phyloP scores from a whole-genome alignment of 2,888 invertebrate species.

The Zele albiditarsus region DNA sequence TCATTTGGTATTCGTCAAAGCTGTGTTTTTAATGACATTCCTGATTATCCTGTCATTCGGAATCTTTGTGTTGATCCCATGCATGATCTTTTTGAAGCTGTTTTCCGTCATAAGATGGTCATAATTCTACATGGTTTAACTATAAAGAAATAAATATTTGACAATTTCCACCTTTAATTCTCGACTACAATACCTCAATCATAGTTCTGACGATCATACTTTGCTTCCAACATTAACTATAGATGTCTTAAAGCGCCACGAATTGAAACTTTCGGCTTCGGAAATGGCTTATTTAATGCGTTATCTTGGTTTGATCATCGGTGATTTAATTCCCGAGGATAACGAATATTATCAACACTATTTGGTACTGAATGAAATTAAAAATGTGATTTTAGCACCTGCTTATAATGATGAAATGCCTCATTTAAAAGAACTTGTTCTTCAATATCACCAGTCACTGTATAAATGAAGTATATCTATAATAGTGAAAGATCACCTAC shows the following conservation, averaged over 20 bases:
- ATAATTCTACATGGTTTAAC: slow-evolving; percentile 46
- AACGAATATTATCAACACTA: slow-evolving; percentile 46
- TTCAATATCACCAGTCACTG: not conserved
- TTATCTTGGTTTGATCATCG: slow-evolving; percentile 48
- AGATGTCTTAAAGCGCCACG: slow-evolving; percentile 32
- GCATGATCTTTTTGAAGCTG: slow-evolving; percentile 50
- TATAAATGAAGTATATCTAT: not conserved
- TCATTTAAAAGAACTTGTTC: not conserved
- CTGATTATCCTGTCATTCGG: slow-evolving; percentile 45
- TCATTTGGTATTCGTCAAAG: slow-evolving; percentile 39
- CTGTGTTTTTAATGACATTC: slow-evolving; percentile 48
- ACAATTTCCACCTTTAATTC: slow-evolving; percentile 46
- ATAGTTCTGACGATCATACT: slow-evolving; percentile 31
- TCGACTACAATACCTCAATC: slow-evolving; percentile 45
- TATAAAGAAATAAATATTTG: slow-evolving; percentile 32
- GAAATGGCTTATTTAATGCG: slow-evolving; percentile 48
- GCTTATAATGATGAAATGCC: not conserved
- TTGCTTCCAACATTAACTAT: slow-evolving; percentile 37
- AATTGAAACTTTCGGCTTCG: slow-evolving; percentile 45
- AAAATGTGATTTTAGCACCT: not conserved
- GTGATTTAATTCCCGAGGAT: slow-evolving; percentile 43
- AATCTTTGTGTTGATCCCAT: slow-evolving; percentile 48
- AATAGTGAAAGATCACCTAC: not conserved
- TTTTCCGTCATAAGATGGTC: slow-evolving; percentile 44
- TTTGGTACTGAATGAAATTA: slow-evolving; percentile 19